A percentile compares a stretch with the other conserved stretches of the same genome.
These are phyloP conservation scores for Monopis laevigella DNA, from an alignment of 2,888 invertebrate species.

Conservation along the genomic window DNA sequence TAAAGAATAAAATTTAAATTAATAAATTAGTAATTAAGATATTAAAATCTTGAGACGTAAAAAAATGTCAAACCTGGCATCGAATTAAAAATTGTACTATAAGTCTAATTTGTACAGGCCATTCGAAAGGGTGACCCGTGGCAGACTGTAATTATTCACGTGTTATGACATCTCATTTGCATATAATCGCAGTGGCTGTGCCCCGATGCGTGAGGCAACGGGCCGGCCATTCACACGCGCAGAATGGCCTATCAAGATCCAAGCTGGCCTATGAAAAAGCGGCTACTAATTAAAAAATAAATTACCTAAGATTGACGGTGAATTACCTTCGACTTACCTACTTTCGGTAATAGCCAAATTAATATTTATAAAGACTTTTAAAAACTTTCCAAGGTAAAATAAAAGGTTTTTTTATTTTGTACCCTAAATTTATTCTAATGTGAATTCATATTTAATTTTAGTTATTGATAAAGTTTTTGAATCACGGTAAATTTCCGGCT, in stretches of 20 bases:
- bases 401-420: no score
- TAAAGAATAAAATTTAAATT: no score
- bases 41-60: no score
- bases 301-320: constrained; percentile 51
- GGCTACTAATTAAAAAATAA: constrained; percentile 63
- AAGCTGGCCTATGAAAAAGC: constrained; percentile 60
- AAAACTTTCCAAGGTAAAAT: constrained; percentile 7
- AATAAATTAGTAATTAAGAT: no score
- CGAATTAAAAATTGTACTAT: no score
- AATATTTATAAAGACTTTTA: neutral
- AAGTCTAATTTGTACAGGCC: constrained; percentile 60
- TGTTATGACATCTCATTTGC: constrained; percentile 67
- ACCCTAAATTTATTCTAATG: no score
- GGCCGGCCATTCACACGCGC: constrained; percentile 60
- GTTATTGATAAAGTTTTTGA: no score
- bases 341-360: constrained; percentile 9
- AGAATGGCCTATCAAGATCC: constrained; percentile 50
- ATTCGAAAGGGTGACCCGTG: constrained; percentile 60
- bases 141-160: constrained; percentile 62
- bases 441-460: no score
- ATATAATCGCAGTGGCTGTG: constrained; percentile 59
- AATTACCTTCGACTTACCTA: constrained; percentile 25
- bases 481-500: no score
- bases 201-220: constrained; percentile 55
- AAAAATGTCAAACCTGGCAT: no score